Conservation (phyloP, 2,113 vertebrate species). For the Myrmophylax atrothorax region DNA sequence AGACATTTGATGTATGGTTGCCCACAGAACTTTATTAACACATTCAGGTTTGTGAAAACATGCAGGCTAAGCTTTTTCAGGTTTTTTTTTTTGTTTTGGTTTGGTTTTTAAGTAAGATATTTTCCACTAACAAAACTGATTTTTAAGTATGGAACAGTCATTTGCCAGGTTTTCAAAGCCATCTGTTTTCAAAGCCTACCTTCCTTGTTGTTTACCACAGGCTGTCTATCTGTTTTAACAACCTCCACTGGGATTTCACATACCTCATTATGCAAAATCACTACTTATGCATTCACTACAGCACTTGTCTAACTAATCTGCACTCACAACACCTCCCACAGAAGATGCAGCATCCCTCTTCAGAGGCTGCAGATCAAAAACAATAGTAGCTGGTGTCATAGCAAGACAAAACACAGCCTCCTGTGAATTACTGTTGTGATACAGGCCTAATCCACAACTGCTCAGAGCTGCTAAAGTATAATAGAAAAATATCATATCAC, state of each 20-base stretch:
- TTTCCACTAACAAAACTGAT: conserved; percentile 71
- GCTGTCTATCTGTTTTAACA: conserved; percentile 87
- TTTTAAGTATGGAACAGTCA: conserved; percentile 76
- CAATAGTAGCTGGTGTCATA: conserved; percentile 48
- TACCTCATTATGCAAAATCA: conserved; percentile 82
- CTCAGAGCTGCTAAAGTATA: conserved; percentile 20
- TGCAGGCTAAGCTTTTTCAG: conserved; percentile 62
- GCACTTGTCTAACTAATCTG: conserved; percentile 81
- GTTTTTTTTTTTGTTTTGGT: background rate
- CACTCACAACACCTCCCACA: conserved; percentile 73
- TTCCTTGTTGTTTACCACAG: conserved; percentile 83
- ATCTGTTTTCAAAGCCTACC: conserved; percentile 84
- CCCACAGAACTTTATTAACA: conserved; percentile 66
- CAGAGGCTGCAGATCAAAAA: conserved; percentile 73
- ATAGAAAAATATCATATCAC: conserved; percentile 8
- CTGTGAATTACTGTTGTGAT: conserved; percentile 51
- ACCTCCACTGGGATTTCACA: conserved; percentile 83
- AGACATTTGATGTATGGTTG: conserved; percentile 34
- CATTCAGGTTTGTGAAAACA: conserved; percentile 64
- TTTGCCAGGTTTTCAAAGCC: conserved; percentile 83
- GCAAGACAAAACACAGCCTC: conserved; percentile 70
- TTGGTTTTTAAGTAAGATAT: conserved; percentile 40
- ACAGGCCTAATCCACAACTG: conserved; percentile 62
- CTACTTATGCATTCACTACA: conserved; percentile 78
- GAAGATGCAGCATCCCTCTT: conserved; percentile 71